phyloP scores from a whole-genome alignment of 2,797 vertebrate genomes.

The Nothura maculosa region DNA sequence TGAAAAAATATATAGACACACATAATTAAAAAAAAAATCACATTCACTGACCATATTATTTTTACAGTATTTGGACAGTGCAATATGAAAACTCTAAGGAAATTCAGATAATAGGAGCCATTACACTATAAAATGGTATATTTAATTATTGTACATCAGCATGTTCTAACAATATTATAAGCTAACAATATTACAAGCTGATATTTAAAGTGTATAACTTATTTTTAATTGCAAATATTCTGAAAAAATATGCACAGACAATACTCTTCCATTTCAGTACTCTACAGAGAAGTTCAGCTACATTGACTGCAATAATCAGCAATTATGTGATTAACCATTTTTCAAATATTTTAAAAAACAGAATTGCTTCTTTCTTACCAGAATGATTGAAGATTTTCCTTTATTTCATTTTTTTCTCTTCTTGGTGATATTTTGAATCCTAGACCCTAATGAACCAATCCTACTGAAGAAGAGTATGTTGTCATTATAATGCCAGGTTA shows the following conservation, averaged over 20 bases:
- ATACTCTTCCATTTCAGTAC: no score
- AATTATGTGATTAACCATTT: background rate
- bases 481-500: background rate
- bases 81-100: background rate
- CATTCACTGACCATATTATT: background rate
- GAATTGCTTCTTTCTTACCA: background rate
- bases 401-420: background rate
- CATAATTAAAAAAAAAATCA: background rate
- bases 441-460: background rate
- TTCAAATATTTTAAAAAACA: background rate
- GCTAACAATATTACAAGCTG: background rate
- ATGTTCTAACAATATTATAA: background rate
- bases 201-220: background rate
- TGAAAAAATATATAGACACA: background rate
- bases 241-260: background rate
- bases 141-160: background rate
- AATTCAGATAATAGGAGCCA: background rate
- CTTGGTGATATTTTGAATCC: background rate
- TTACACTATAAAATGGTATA: background rate
- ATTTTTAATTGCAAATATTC: background rate
- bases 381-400: background rate
- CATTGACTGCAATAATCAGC: background rate
- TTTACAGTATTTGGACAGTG: background rate
- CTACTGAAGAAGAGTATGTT: background rate
- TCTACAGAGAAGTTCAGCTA: background rate